Percentiles rank a stretch among this genome's conserved stretches.
Evolutionary conservation across 1,140 invertebrate genomes (phyloP).

Genomic region (Lucilia sericata): DNA sequence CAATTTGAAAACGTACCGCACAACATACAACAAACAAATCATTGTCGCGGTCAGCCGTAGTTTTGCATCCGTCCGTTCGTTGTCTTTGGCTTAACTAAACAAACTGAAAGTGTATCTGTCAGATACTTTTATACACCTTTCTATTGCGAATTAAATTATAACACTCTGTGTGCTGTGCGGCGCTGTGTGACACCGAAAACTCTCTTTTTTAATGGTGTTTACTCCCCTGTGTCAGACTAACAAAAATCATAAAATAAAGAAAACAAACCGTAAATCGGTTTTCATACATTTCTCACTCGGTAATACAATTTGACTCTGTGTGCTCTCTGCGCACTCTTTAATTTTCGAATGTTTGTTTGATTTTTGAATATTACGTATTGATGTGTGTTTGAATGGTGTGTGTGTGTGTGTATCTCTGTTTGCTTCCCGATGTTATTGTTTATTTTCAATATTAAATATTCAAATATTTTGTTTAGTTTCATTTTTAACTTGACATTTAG

Average conservation of each 20-base stretch:
- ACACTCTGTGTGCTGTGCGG: background rate
- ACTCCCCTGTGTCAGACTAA: background rate
- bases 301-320: background rate
- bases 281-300: no score
- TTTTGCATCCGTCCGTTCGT: background rate
- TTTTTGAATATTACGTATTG: background rate
- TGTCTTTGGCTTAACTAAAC: conserved; percentile 39
- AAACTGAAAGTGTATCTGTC: conserved; percentile 29
- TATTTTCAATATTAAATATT: conserved; percentile 1
- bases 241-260: no score
- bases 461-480: background rate
- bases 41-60: background rate
- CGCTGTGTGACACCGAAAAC: background rate
- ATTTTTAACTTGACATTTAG: background rate
- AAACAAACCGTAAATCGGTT: no score
- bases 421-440: background rate
- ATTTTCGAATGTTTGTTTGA: background rate
- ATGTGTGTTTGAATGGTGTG: no score
- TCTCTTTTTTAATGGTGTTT: background rate
- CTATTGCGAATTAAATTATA: conserved; percentile 29
- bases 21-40: no score
- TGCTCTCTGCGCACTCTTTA: conserved; percentile 1
- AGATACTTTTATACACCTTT: conserved; percentile 32
- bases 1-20: background rate
- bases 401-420: no score